Conservation (phyloP, 2,797 vertebrate genomes). For the Sebastes hubbsi region DNA sequence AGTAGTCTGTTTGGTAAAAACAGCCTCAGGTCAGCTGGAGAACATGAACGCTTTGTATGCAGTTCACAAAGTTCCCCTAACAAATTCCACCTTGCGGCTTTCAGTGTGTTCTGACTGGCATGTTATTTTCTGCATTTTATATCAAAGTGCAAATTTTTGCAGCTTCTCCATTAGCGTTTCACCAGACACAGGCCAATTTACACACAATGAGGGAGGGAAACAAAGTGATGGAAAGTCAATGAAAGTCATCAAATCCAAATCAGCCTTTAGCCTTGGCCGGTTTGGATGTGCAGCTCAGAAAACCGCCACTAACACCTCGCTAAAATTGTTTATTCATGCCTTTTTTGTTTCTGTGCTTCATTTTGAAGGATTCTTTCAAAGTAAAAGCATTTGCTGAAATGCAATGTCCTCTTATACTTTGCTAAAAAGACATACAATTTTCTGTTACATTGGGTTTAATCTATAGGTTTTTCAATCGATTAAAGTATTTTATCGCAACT, state of each 20-base stretch:
- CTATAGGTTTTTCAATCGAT: too few species aligned
- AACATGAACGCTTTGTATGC: not conserved
- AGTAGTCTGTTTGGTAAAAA: not conserved
- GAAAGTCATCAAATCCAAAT: constrained; percentile 52
- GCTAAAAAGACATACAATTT: not conserved
- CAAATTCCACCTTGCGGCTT: not conserved
- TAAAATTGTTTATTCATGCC: constrained; percentile 9
- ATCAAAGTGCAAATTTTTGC: constrained; percentile 1
- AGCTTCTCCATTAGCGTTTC: constrained; percentile 32
- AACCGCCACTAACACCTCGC: not conserved
- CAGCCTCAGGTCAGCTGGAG: not conserved
- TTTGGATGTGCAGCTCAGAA: constrained; percentile 17
- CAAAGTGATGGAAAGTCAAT: constrained; percentile 53
- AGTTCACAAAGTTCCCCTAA: not conserved
- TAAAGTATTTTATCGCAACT: too few species aligned
- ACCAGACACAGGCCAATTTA: constrained; percentile 27
- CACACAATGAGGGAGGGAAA: constrained; percentile 33
- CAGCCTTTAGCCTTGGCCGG: constrained; percentile 32
- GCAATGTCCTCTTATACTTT: not conserved
- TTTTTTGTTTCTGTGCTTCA: not conserved
- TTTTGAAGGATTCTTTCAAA: constrained; percentile 7
- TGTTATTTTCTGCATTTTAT: constrained; percentile 25
- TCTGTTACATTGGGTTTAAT: not conserved
- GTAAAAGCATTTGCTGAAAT: not conserved
- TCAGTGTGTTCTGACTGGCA: not conserved